Evolutionary conservation across 2,888 invertebrate species (phyloP).

Genomic region (Alloscopus bannaensis): DNA sequence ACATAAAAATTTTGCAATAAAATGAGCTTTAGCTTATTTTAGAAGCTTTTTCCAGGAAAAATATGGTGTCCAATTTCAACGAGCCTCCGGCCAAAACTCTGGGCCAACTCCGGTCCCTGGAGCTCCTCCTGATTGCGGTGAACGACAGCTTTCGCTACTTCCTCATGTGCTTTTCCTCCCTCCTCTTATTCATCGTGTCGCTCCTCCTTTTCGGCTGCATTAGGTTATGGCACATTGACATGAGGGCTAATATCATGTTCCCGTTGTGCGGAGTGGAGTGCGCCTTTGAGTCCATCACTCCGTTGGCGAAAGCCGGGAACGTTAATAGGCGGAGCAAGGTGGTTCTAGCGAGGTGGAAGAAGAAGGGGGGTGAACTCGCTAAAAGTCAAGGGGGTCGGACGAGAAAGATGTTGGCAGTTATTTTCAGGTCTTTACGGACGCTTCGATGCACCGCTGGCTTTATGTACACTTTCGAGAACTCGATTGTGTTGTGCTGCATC

Average conservation of each 20-base stretch:
- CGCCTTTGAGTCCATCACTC: slow-evolving; percentile 37
- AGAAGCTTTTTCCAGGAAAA: not conserved
- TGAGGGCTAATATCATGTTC: slow-evolving; percentile 34
- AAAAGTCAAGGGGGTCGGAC: not conserved
- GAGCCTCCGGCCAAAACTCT: not conserved
- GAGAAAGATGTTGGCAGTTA: not conserved
- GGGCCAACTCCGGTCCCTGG: not conserved
- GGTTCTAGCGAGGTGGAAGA: not conserved
- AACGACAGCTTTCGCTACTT: slow-evolving; percentile 43
- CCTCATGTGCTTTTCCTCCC: slow-evolving; percentile 33
- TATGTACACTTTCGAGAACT: slow-evolving; percentile 54
- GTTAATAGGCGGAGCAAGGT: not conserved
- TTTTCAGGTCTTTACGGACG: slow-evolving; percentile 10
- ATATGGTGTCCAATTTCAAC: not conserved
- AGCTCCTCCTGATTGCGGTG: not conserved
- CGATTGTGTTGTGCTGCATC: slow-evolving; percentile 50
- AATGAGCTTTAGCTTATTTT: not conserved
- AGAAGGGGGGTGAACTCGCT: not conserved
- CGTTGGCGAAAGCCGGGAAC: slow-evolving; percentile 43
- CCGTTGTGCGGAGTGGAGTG: slow-evolving; percentile 50
- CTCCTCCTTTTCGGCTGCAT: slow-evolving; percentile 52
- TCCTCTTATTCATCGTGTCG: slow-evolving; percentile 28
- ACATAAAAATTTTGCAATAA: not conserved
- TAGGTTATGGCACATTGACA: slow-evolving; percentile 14
- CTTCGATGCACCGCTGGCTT: slow-evolving; percentile 46